Evolutionary conservation across 2,797 vertebrate genomes (phyloP).

Genomic region (Poecilia gillii): DNA sequence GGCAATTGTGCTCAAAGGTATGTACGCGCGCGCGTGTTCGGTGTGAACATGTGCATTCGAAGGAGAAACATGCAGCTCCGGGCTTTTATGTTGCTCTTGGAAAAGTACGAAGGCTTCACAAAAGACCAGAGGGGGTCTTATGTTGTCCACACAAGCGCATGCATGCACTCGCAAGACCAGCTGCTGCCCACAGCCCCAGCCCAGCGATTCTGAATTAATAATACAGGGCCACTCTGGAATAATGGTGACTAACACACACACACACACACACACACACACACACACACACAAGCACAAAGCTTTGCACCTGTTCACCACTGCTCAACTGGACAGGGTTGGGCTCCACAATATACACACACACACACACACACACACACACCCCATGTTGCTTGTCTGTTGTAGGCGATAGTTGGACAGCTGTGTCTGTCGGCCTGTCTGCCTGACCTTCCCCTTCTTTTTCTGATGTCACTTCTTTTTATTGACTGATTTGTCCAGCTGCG

Average conservation of each 20-base stretch:
- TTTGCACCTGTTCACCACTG: conserved; percentile 80
- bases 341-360: conserved; percentile 18
- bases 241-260: conserved; percentile 69
- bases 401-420: conserved; percentile 75
- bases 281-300: conserved; percentile 63
- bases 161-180: conserved; percentile 63
- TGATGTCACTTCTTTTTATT: conserved; percentile 60
- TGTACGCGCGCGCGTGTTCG: conserved; percentile 6
- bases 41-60: conserved; percentile 16
- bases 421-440: conserved; percentile 63
- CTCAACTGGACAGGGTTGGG: conserved; percentile 67
- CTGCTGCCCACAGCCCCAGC: conserved; percentile 72
- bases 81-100: conserved; percentile 49
- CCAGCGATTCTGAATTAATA: conserved; percentile 84
- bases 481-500: conserved; percentile 66
- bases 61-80: conserved; percentile 46
- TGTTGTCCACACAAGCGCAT: conserved; percentile 58
- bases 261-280: conserved; percentile 40
- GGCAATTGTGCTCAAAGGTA: conserved; percentile 52
- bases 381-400: conserved; percentile 47
- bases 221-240: conserved; percentile 81
- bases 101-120: conserved; percentile 49
- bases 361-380: conserved; percentile 24
- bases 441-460: conserved; percentile 57
- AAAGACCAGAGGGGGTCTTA: conserved; percentile 62